Conservation (phyloP, 2,888 invertebrate species). For the Torymus tubicola region DNA sequence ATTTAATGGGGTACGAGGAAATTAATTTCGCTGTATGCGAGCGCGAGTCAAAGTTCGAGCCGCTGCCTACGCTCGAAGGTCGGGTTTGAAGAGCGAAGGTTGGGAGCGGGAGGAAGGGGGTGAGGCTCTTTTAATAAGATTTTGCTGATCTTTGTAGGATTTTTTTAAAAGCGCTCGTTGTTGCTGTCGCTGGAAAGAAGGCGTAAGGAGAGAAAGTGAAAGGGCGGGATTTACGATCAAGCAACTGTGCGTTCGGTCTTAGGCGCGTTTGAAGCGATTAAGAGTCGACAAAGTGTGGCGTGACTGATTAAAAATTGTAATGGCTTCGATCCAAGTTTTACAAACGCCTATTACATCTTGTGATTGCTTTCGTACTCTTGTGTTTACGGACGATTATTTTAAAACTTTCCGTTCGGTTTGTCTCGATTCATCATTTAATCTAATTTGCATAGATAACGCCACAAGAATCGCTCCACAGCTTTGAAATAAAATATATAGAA, state of each 20-base stretch:
- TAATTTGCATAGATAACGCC: no score
- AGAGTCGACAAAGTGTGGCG: conserved; percentile 29
- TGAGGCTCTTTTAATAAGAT: conserved; percentile 52
- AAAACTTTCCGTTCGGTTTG: conserved; percentile 1
- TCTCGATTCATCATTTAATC: not conserved
- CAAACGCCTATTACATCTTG: conserved; percentile 6
- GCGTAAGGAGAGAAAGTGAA: not conserved
- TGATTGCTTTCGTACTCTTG: not conserved
- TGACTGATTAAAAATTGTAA: conserved; percentile 44
- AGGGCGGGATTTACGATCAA: not conserved
- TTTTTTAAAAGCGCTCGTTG: conserved; percentile 19
- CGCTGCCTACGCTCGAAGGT: not conserved
- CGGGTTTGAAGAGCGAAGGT: not conserved
- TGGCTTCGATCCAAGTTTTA: conserved; percentile 19
- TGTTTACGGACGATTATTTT: not conserved
- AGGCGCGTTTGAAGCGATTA: conserved; percentile 15
- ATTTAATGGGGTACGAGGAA: conserved; percentile 56
- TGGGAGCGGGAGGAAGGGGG: not conserved
- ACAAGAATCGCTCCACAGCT: no score
- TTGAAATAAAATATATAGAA: no score
- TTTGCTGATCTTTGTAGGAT: conserved; percentile 45
- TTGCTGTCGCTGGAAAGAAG: no score
- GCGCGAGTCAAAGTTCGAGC: conserved; percentile 46
- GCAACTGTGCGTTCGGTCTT: not conserved
- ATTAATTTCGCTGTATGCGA: conserved; percentile 54